Evolutionary conservation across 2,888 invertebrate genomes (phyloP), one percentile per base, ranked within the genome.

Genomic region (Lasioglossum calceatum): DNA sequence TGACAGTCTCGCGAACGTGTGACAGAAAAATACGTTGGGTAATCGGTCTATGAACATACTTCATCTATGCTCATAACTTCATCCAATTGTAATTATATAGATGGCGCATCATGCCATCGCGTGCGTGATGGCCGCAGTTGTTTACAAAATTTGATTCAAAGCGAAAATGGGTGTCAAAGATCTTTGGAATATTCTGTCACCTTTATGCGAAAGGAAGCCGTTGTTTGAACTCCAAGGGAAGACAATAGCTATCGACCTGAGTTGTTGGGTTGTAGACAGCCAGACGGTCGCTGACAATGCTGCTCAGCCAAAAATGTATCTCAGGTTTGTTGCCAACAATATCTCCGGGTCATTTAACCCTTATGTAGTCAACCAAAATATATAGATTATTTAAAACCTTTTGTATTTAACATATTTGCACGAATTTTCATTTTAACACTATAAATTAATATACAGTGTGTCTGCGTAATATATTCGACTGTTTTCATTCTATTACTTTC

Each of bases 241-340:
- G 96, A 97, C 97, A 0, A 96, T 99, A 47, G 99, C 98, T 7
- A 97, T 99, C 71, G 99, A 99, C 96, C 96, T 99, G 87, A 98
- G 98, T 88, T 97, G 98, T 84, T 99, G 99, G 99, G 97, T 99
- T 58, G 98, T 98, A 93, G 98, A 98, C 93, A 98, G 98, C 90
- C 97, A 98, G 93, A 97, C 97, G 95, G 96, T 98, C 23, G 96
- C 97, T 0, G 97, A 97, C 90, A 97, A 97, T 94, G 95, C 96
- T 92, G 96, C 97, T 16, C 98, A 98, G 94, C 97, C 97, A 0
- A 97, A 98, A 93, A 97, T 98, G 95, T 98, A 98, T 95, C 96
- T 99, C 42, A 97, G 98, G 98, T 98, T 95, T 8, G 83, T 76
- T 47, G 12, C 44, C 58, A 42, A 16, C 32, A 4, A 39, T 58